phyloP scores from a whole-genome alignment of 2,113 vertebrate genomes.

The Thunnus maccoyii region DNA sequence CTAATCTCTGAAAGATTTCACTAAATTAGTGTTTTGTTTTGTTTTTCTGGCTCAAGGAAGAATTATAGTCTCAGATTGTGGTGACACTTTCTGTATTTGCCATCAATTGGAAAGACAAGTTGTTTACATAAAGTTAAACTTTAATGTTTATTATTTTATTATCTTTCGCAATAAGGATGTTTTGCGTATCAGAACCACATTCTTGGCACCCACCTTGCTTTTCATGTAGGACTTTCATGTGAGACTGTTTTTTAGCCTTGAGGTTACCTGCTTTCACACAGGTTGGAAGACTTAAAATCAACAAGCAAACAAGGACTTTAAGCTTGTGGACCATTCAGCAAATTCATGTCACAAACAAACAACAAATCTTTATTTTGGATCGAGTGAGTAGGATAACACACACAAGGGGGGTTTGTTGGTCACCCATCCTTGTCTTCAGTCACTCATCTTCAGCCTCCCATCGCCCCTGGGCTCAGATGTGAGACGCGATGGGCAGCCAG shows the following conservation, averaged over 20 bases:
- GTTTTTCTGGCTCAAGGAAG: not conserved
- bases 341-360: constrained; percentile 53
- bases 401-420: not conserved
- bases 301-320: constrained; percentile 14
- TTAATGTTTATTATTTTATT: not conserved
- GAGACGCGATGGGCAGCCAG: constrained; percentile 93
- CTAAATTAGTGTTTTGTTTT: not conserved
- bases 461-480: constrained; percentile 73
- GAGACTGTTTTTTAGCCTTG: constrained; percentile 10
- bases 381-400: constrained; percentile 5
- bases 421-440: not conserved
- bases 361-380: constrained; percentile 21
- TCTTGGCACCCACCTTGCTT: constrained; percentile 19
- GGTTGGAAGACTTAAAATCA: not conserved
- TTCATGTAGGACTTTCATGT: constrained; percentile 19
- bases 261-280: not conserved
- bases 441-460: constrained; percentile 12
- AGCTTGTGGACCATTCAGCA: constrained; percentile 1
- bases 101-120: not conserved
- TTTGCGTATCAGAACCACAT: constrained; percentile 17
- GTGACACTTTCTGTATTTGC: not conserved
- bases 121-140: constrained; percentile 5
- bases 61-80: not conserved
- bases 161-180: constrained; percentile 15
- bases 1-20: constrained; percentile 12